Base-by-base conservation (phyloP, 2,888 invertebrate species). In the Meiosimyza decipiens region DNA sequence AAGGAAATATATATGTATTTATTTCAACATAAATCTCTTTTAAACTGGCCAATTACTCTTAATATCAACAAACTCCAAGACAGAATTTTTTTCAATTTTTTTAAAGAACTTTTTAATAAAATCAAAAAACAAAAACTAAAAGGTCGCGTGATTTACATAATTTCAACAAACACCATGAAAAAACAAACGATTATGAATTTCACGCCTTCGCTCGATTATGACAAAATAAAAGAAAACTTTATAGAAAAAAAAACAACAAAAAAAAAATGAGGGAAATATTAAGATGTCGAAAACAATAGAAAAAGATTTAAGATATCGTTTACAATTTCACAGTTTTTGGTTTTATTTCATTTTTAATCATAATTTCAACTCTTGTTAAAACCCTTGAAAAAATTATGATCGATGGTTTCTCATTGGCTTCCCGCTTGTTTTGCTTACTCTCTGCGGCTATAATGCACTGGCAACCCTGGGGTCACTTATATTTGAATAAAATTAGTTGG, bases 281-380 rank as follows among this genome's bases (percentile, higher is more conserved):
- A 40, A 40, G 40, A 40, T 40, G 40, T 40, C 1, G 9, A 49
- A 49, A 28, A 49, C 18, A 18, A 63, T 47, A 18, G 16, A n/a
- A 63, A 16, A 16, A 63, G 63, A 63, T 49, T 49, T 63, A n/a
- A 33, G 63, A 63, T 63, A 63, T 63, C 63, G 63, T 47, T 63
- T 63, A 49, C 47, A 49, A 63, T 63, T 63, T 63, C 33, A 63
- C 33, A 63, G 63, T 18, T 63, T 40, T 47, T 63, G 49, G 49
- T 63, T 63, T 47, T 49, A 47, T 63, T 63, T 47, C 6, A 7
- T 57, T 57, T 57, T 57, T 40, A 40, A 40, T 40, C 40, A 40
- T 40, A 40, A 40, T 40, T 40, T 40, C 40, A 40, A 40, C 40
- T 40, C 40, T 40, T 40, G 40, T 40, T 40, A 40, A 40, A 40